Percentiles rank a stretch among this genome's conserved stretches.
phyloP scores from a whole-genome alignment of 2,797 vertebrate genomes.

The Uromys caudimaculatus region DNA sequence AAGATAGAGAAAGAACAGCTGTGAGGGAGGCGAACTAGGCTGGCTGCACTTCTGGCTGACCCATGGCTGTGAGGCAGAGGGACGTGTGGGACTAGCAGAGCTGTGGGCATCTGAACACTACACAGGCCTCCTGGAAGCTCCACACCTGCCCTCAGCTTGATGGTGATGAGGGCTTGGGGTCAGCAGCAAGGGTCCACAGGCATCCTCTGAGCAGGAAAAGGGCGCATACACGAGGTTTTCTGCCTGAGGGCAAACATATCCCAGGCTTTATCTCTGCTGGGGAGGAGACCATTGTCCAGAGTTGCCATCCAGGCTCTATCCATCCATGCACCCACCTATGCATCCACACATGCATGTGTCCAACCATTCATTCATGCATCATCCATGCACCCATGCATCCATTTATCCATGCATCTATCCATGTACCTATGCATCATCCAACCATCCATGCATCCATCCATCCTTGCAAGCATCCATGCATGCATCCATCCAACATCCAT shows the following conservation, averaged over 20 bases:
- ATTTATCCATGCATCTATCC: background rate
- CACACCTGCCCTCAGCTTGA: background rate
- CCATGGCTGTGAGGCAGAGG: background rate
- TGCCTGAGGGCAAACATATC: background rate
- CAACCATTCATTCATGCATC: accelerated
- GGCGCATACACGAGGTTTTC: background rate
- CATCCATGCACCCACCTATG: accelerated
- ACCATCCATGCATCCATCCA: too few relatives aligned
- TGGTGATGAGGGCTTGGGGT: background rate
- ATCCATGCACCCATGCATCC: background rate
- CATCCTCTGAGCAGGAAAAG: background rate
- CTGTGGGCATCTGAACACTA: background rate
- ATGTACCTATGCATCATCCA: accelerated
- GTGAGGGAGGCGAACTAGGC: background rate
- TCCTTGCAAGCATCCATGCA: background rate
- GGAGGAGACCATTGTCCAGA: background rate
- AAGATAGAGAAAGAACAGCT: conserved; percentile 60
- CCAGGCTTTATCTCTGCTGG: background rate
- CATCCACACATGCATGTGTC: accelerated
- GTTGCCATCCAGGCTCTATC: background rate
- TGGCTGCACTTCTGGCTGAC: background rate
- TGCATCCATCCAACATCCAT: too few relatives aligned
- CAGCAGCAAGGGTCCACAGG: background rate
- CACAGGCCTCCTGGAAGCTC: background rate
- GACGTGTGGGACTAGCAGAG: background rate